Base-by-base conservation (phyloP, 2,888 invertebrate genomes). In the Clostera curtula region DNA sequence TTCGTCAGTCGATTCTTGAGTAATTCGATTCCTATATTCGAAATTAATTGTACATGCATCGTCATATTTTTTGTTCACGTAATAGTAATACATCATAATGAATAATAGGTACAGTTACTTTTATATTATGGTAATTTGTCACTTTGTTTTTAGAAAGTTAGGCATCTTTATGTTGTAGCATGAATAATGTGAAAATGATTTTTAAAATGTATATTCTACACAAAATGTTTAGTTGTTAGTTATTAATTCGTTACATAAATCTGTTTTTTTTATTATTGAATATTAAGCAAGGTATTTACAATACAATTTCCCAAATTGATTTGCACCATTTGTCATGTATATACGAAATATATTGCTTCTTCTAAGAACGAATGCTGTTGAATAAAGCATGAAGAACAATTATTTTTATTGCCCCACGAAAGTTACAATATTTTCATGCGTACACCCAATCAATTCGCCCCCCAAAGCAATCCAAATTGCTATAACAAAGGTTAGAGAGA, bases 361-460 rank as follows among this genome's bases (percentile, higher is more conserved):
- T n/a, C n/a, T n/a, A n/a, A n/a, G n/a, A n/a, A n/a, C n/a, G n/a
- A n/a, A n/a, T n/a, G n/a, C n/a, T n/a, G n/a, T n/a, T 22, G 13
- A 22, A 13, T 22, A 13, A 22, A 8, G 13, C n/a, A 22, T 13
- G 13, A 14, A 18, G 7, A 3, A 9, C 19, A 25, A 25, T 25
- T 12, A 25, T 25, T 25, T 25, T 5, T 12, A 25, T 19, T 12
- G 25, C 17, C n/a, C n/a, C 24, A 12, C 24, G 11, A 27, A 24
- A 11, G 22, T 12, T 32, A 43, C 45, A 38, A 57, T 52, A 48
- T 41, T 49, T 43, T 29, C 42, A 24, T 36, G 42, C 40, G 44
- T 45, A 49, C 49, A 44, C 42, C 54, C 57, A 56, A 60, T 56
- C 60, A 58, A 56, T 62, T 54, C 52, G 43, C 42, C 37, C 49